Conservation (phyloP, 1,140 invertebrate genomes). For the Drosophila elegans region DNA sequence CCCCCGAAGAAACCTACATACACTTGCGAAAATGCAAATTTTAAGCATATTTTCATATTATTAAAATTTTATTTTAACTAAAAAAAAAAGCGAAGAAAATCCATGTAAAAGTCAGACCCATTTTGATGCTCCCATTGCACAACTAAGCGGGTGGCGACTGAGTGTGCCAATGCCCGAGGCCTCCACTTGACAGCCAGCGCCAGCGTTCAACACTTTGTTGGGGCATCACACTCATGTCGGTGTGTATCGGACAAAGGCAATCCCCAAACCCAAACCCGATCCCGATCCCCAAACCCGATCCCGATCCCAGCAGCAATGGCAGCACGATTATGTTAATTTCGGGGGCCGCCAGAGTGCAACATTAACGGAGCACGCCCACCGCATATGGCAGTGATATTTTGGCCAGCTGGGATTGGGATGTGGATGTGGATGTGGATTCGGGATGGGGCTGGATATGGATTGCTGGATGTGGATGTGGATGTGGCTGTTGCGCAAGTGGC, state of each 20-base stretch:
- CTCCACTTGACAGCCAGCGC: slow-evolving; percentile 74
- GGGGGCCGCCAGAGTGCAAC: slow-evolving; percentile 55
- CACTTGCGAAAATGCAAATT: slow-evolving; percentile 55
- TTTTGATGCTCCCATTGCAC: slow-evolving; percentile 63
- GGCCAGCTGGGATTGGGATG: slow-evolving; percentile 43
- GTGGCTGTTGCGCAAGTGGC: slow-evolving; percentile 69
- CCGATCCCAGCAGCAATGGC: slow-evolving; percentile 28
- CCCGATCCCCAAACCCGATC: not conserved
- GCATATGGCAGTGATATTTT: slow-evolving; percentile 82
- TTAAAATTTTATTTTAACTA: slow-evolving; percentile 58
- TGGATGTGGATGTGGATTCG: slow-evolving; percentile 35
- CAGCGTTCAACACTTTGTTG: slow-evolving; percentile 78
- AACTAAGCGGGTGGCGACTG: slow-evolving; percentile 43
- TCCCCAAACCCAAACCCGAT: not conserved
- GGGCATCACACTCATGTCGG: slow-evolving; percentile 31
- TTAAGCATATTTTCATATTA: slow-evolving; percentile 70
- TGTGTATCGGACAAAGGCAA: slow-evolving; percentile 17
- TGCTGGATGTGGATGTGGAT: slow-evolving; percentile 54
- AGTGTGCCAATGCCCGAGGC: slow-evolving; percentile 62
- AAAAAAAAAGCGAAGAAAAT: slow-evolving; percentile 13
- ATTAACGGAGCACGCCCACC: slow-evolving; percentile 80
- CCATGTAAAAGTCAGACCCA: slow-evolving; percentile 32
- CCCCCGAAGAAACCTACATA: slow-evolving; percentile 11
- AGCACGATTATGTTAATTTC: slow-evolving; percentile 82
- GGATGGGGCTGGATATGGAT: slow-evolving; percentile 44